Evolutionary conservation across 1,140 invertebrate species (phyloP), one percentile per base, ranked within the genome.

Genomic region (Wasmannia auropunctata): DNA sequence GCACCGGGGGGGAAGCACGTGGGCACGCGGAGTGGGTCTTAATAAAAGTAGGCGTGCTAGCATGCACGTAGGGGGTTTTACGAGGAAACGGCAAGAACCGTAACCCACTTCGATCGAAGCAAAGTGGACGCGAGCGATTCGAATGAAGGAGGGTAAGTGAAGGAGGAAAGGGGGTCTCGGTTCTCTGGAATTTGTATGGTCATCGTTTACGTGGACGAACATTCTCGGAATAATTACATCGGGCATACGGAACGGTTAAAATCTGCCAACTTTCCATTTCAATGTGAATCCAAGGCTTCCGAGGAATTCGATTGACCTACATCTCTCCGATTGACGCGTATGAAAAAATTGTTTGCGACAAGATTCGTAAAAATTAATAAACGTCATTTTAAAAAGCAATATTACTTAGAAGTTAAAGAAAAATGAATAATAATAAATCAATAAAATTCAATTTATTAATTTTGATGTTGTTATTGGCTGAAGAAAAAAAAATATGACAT

Each of bases 51-150:
- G 63, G 72, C 81, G 86, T 85, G 79, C 79, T 81, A 79, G 76
- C 46, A 89, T 84, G 86, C 54, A 91, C 81, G 88, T 91, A 87
- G 81, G 77, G 79, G 74, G 58, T 88, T 91, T 91, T 90, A 90
- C 77, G 86, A 77, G 87, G 84, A 93, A 91, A 75, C 85, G 49
- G 54, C 70, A 37, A 86, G 77, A 88, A 84, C 43, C 54, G 84
- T 93, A 91, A 92, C 87, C 91, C 37, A 91, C 91, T 91, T 90
- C 22, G 46, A 77, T 75, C 22, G 34, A 58, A 28, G 19, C 51
- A 37, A 63, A 37, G 72, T 77, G 28, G 40, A 83, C 25, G 40
- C 40, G 49, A 28, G 25, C 46, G 65, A 51, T 79, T 79, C n/a
- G 31, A 28, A 28, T 7, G 11, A 25, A 16, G 25, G 31, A 37